Conservation (phyloP, 2,888 invertebrate species). For the Meloe dianella region DNA sequence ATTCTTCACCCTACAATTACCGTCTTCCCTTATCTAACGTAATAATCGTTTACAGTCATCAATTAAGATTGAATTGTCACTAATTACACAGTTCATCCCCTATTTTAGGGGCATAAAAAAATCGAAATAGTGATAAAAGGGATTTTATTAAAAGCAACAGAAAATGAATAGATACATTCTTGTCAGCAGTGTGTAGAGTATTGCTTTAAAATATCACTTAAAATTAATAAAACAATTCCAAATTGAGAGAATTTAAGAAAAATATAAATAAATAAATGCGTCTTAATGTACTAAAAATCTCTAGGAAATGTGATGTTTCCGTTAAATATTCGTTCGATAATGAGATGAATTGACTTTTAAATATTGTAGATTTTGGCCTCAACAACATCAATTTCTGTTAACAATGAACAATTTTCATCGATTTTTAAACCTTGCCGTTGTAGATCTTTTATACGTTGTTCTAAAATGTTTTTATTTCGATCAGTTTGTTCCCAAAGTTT, state of each 20-base stretch:
- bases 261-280: neutral
- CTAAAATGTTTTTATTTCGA: conserved; percentile 67
- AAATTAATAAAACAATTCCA: neutral
- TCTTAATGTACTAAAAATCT: neutral
- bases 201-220: conserved; percentile 1
- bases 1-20: too few species aligned
- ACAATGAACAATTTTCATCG: conserved; percentile 65
- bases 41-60: too few species aligned
- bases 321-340: neutral
- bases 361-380: conserved; percentile 48
- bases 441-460: conserved; percentile 67
- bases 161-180: neutral
- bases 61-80: neutral
- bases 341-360: neutral
- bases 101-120: neutral
- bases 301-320: conserved; percentile 1
- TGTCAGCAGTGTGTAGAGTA: neutral
- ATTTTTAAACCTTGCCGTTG: conserved; percentile 72
- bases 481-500: conserved; percentile 71
- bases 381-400: conserved; percentile 69
- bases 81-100: neutral
- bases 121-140: neutral
- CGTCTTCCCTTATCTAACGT: too few species aligned
- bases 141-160: neutral
- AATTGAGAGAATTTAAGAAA: neutral